These are phyloP conservation scores for Ceyx cyanopectus DNA, from an alignment of 2,113 vertebrate genomes.

Conservation along the genomic window DNA sequence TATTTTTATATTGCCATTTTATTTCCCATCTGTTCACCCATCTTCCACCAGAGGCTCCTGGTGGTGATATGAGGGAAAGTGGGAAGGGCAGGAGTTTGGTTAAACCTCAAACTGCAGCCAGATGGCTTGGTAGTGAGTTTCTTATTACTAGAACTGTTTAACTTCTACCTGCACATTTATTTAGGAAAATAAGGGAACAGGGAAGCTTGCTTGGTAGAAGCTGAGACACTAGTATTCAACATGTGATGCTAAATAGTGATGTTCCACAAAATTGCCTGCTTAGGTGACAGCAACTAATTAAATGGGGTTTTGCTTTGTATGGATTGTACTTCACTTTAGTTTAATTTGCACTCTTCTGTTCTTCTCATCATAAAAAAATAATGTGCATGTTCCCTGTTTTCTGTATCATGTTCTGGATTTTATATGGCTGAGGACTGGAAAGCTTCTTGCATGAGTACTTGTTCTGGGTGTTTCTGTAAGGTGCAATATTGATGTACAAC, in stretches of 20 bases:
- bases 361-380: neutral
- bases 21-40: neutral
- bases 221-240: neutral
- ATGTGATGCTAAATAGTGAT: neutral
- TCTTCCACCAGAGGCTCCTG: neutral
- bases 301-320: neutral
- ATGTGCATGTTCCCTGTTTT: neutral
- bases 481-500: neutral
- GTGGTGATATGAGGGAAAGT: neutral
- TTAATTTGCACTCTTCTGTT: neutral
- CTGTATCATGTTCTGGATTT: neutral
- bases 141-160: neutral
- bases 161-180: neutral
- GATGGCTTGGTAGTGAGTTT: neutral
- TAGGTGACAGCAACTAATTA: neutral
- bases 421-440: neutral
- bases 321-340: neutral
- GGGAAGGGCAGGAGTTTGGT: neutral
- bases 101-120: neutral
- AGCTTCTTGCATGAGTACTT: neutral
- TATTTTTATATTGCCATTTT: neutral
- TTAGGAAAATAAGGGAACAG: neutral
- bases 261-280: neutral
- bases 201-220: neutral
- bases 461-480: neutral